Conservation (phyloP, 1,140 invertebrate species). For the Nasonia longicornis region DNA sequence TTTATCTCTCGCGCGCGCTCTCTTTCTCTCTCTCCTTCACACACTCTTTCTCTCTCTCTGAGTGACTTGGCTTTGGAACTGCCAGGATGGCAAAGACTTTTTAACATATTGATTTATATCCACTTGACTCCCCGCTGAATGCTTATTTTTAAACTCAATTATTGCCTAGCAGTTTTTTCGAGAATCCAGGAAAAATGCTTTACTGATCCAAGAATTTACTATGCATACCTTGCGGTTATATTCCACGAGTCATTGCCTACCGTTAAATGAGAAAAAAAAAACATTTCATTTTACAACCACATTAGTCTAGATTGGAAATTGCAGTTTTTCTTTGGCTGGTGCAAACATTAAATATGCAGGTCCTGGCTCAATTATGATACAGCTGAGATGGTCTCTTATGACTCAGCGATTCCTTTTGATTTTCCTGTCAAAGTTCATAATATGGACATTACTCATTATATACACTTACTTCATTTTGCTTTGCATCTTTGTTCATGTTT, state of each 20-base stretch:
- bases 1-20: background rate
- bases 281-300: background rate
- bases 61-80: background rate
- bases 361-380: background rate
- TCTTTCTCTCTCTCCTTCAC: background rate
- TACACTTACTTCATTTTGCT: background rate
- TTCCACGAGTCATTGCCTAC: background rate
- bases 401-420: constrained; percentile 19
- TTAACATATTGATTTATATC: constrained; percentile 30
- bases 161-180: background rate
- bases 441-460: background rate
- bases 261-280: background rate
- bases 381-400: constrained; percentile 2
- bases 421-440: background rate
- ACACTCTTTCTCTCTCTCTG: background rate
- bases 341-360: background rate
- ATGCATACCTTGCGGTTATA: background rate
- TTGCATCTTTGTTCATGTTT: background rate
- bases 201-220: background rate
- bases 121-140: constrained; percentile 7
- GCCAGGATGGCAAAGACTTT: background rate
- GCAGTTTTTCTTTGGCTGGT: background rate
- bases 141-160: constrained; percentile 32
- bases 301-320: background rate
- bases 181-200: background rate